Evolutionary conservation across 2,797 vertebrate genomes (phyloP), one percentile per base, ranked within the genome.

Genomic region (Hydrolagus colliei): DNA sequence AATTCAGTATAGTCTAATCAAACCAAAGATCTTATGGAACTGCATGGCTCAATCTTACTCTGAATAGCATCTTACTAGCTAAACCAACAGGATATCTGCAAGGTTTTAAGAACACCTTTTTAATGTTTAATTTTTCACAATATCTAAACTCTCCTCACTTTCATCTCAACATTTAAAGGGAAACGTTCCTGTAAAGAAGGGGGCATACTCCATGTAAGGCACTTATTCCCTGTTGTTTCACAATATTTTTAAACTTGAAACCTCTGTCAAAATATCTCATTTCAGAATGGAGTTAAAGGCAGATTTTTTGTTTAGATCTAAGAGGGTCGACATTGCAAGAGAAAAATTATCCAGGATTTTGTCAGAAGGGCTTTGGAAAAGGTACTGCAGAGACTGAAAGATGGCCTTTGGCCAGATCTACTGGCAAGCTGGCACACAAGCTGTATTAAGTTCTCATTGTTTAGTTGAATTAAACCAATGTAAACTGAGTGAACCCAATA

Each of bases 191-290:
- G 32, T 35, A n/a, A 18, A 35, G 68, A 41, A 9, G 5, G 63
- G 35, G 79, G 1, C 71, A 84, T 71, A 68, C n/a, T 67, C 52
- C 41, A 18, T 84, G 79, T 84, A 84, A 84, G 65, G 79, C 79
- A 82, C 63, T 0, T 27, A 68, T 71, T 32, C 16, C 32, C n/a
- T 82, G n/a, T 67, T 16, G 18, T 68, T 68, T 35, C 79, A 84
- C 9, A 68, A 27, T 84, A 32, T 65, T 16, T 52, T 12, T 41
- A 35, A 27, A 68, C 41, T 71, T 82, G 35, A 9, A 68, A 68
- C 20, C 3, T 20, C 32, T 41, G 11, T 41, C 61, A 80, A 18
- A 20, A 84, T 68, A 84, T 16, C 65, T 71, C 71, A 16, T 5
- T 32, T 35, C 1, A 68, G 65, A 84, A 68, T 41, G 65, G 3